Evolutionary conservation across 2,888 invertebrate species (phyloP), one percentile per base, ranked within the genome.

Genomic region (Sarcophaga rosellei): DNA sequence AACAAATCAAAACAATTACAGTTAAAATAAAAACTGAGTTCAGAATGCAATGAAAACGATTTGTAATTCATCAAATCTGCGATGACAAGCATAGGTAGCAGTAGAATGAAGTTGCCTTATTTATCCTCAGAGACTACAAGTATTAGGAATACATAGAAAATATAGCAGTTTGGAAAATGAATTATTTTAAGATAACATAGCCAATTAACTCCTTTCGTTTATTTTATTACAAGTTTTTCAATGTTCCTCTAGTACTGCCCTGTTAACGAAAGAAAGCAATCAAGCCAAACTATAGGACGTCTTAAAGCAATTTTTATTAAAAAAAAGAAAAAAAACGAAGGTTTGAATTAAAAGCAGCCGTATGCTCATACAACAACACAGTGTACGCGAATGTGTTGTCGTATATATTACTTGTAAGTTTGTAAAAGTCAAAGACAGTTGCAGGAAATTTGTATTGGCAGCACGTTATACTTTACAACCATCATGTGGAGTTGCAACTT

Each of bases 381-480:
- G 63, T 23, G 4, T 65, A 35, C 5, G 47, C 3, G 21, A 17
- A 12, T n/a, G 44, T 59, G 35, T 53, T 23, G 44, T 45, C 47
- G n/a, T 70, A 11, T 12, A 23, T 15, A 70, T 70, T 17, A 70
- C 23, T 53, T 35, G 35, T 35, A 53, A 57, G 21, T 44, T 25
- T 45, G 17, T 23, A n/a, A 21, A 65, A 78, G 61, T 63, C 65
- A 78, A 79, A 81, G 78, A 73, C 79, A 86, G 59, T 47, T 57
- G 61, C 77, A 86, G 86, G 84, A 86, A 86, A 86, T 86, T 86
- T 84, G 81, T 86, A 86, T 84, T 86, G 86, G 78, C 86, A 86
- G 83, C 84, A 84, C 81, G 81, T 84, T 84, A 84, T 84, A 81
- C 44, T 81, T 83, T 84, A 75, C 77, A 81, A 86, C 83, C 76